Evolutionary conservation across 2,797 vertebrate species (phyloP).

Genomic region (Mergus octosetaceus): DNA sequence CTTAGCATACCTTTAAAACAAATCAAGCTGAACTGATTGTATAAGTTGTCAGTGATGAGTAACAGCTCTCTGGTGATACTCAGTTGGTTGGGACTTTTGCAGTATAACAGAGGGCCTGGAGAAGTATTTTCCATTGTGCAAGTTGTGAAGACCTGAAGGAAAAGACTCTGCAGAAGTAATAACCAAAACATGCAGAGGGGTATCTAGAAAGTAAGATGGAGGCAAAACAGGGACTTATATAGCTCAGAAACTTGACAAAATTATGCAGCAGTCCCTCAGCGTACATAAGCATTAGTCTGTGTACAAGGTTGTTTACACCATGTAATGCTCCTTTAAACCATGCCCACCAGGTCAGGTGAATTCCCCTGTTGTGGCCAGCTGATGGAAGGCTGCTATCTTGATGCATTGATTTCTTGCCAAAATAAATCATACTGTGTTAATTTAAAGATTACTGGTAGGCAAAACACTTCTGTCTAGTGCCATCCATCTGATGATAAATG

Average conservation of each 20-base stretch:
- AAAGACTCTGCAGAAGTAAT: neutral
- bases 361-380: neutral
- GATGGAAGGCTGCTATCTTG: neutral
- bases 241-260: neutral
- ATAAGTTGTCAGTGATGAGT: neutral
- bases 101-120: fast-evolving
- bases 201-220: neutral
- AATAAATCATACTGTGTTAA: neutral
- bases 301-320: neutral
- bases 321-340: neutral
- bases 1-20: neutral
- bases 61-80: neutral
- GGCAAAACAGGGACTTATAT: neutral
- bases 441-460: neutral
- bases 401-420: neutral
- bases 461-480: neutral
- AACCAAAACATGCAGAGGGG: neutral
- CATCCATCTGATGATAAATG: neutral
- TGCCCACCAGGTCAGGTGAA: neutral
- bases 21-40: neutral
- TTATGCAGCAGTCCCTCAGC: neutral
- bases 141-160: neutral
- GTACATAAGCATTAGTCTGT: neutral
- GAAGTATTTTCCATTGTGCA: neutral
- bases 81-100: neutral